phyloP scores from a whole-genome alignment of 2,113 vertebrate genomes.

The Misgurnus anguillicaudatus region DNA sequence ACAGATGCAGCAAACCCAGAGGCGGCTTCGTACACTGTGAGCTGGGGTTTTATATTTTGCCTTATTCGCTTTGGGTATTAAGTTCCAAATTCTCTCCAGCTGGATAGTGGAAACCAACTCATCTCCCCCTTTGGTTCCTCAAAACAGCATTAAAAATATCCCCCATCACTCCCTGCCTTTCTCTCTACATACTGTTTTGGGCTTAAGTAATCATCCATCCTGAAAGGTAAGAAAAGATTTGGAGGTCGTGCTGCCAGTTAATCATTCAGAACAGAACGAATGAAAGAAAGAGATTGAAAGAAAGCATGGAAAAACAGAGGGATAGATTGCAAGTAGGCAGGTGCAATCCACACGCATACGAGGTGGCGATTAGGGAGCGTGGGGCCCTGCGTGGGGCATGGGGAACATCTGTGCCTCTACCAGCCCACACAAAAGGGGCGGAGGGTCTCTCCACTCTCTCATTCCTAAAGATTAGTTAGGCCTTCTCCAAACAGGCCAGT shows the following conservation, averaged over 20 bases:
- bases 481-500: constrained; percentile 73
- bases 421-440: constrained; percentile 71
- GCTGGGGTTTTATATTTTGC: constrained; percentile 59
- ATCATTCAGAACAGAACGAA: constrained; percentile 47
- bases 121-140: constrained; percentile 57
- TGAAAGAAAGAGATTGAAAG: constrained; percentile 34
- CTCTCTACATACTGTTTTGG: constrained; percentile 48
- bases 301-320: constrained; percentile 26
- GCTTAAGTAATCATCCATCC: constrained; percentile 63
- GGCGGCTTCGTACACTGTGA: constrained; percentile 65
- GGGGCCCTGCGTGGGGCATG: constrained; percentile 74
- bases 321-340: constrained; percentile 67
- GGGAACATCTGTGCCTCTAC: constrained; percentile 82
- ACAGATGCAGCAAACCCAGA: constrained; percentile 55
- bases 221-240: constrained; percentile 58
- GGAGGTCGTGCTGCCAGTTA: constrained; percentile 48
- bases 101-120: constrained; percentile 58
- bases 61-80: constrained; percentile 65
- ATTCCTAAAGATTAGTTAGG: constrained; percentile 68
- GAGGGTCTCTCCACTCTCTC: constrained; percentile 47
- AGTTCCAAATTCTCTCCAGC: constrained; percentile 74
- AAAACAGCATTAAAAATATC: constrained; percentile 41
- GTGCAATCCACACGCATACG: constrained; percentile 75
- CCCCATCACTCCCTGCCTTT: constrained; percentile 42
- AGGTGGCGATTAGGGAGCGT: constrained; percentile 77